A percentile compares a stretch with the other conserved stretches of the same genome.
These are phyloP conservation scores for Anadara kagoshimensis DNA, from an alignment of 1,140 invertebrate genomes.

Conservation along the genomic window DNA sequence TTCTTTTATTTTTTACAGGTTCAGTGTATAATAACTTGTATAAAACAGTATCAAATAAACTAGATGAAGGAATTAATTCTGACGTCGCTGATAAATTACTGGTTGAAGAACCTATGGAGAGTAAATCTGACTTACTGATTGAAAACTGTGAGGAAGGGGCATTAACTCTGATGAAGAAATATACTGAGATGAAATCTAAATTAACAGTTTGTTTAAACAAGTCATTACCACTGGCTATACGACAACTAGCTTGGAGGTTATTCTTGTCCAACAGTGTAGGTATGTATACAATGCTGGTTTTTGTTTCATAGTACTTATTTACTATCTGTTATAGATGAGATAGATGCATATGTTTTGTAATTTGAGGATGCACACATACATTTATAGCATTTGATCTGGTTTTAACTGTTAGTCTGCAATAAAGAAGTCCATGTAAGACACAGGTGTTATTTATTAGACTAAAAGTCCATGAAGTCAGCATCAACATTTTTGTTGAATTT, in stretches of 20 bases:
- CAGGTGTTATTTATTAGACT: too few relatives aligned
- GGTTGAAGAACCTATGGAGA: constrained; percentile 66
- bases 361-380: too few relatives aligned
- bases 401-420: too few relatives aligned
- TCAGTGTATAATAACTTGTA: constrained; percentile 55
- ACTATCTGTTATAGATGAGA: too few relatives aligned
- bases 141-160: constrained; percentile 63
- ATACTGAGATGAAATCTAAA: constrained; percentile 71
- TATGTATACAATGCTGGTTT: constrained; percentile 34
- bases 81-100: constrained; percentile 66
- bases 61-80: constrained; percentile 70
- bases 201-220: constrained; percentile 67
- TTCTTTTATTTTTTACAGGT: too few relatives aligned
- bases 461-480: too few relatives aligned
- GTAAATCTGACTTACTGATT: constrained; percentile 68
- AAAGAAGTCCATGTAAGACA: too few relatives aligned
- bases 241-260: constrained; percentile 67
- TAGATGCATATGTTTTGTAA: too few relatives aligned
- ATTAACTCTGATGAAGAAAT: constrained; percentile 66
- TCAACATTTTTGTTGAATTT: too few relatives aligned
- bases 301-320: too few relatives aligned
- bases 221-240: constrained; percentile 57
- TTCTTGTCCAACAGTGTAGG: constrained; percentile 67
- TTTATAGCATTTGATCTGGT: too few relatives aligned
- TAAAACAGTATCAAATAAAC: constrained; percentile 60